These are phyloP conservation scores for Romanogobio albipinnatus DNA, from an alignment of 2,113 vertebrate species.

Conservation along the genomic window DNA sequence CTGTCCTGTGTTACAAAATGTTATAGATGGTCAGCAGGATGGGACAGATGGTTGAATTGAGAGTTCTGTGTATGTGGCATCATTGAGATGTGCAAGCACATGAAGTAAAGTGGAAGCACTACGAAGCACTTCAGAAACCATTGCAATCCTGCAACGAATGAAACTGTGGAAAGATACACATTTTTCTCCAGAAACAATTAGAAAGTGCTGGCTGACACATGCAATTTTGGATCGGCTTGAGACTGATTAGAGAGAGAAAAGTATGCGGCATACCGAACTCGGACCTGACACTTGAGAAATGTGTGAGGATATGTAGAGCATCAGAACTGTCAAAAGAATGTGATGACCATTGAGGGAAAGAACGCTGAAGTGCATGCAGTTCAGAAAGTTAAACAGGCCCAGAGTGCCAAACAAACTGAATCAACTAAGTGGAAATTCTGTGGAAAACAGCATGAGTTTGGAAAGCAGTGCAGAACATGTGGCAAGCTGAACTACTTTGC, in stretches of 20 bases:
- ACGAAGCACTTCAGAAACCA: too few species aligned
- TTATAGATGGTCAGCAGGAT: too few species aligned
- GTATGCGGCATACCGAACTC: slow-evolving; percentile 17
- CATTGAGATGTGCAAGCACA: too few species aligned
- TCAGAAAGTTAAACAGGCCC: not conserved
- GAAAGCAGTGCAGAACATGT: slow-evolving; percentile 34
- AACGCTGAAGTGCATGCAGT: slow-evolving; percentile 24
- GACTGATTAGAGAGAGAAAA: slow-evolving; percentile 16
- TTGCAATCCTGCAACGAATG: too few species aligned
- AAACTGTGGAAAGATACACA: too few species aligned
- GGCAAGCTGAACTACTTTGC: slow-evolving; percentile 36
- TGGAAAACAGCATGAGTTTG: slow-evolving; percentile 16
- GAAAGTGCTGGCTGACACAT: not conserved
- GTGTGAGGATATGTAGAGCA: slow-evolving; percentile 6
- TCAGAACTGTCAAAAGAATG: slow-evolving; percentile 35
- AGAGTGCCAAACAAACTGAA: not conserved
- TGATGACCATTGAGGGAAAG: slow-evolving; percentile 22
- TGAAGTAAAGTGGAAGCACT: too few species aligned
- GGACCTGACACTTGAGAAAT: slow-evolving; percentile 12
- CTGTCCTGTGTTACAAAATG: too few species aligned
- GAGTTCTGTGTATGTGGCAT: too few species aligned
- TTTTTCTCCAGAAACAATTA: not conserved
- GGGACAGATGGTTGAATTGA: too few species aligned
- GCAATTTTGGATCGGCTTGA: slow-evolving; percentile 4
- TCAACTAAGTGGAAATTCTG: slow-evolving; percentile 22